Base-by-base conservation (phyloP, 2,113 vertebrate species). In the Pogona vitticeps region DNA sequence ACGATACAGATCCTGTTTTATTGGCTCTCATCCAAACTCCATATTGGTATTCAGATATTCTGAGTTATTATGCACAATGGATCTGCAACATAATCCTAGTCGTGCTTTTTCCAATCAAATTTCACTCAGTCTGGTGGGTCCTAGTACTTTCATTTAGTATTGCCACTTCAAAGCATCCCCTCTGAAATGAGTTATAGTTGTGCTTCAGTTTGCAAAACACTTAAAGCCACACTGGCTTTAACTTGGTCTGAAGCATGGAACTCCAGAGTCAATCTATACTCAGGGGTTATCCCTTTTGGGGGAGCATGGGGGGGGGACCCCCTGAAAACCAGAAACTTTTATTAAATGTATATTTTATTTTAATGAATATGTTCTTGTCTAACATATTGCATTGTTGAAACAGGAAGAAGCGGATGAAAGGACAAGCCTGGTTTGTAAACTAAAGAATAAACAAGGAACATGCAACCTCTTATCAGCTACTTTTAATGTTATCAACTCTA, bases 401-500 rank as follows among this genome's bases (percentile, higher is more conserved):
- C 52, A 97, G 96, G 90, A 89, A 52, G 93, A 93, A 86, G 84
- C 85, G 58, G 94, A 96, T 91, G 98, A 98, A 94, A 95, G 91
- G 86, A 93, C 86, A 89, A 76, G 81, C 6, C 95, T 99, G 2
- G 82, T 98, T 92, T 91, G 84, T 75, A 86, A 96, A 17, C 85
- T 89, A 23, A 95, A 88, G 78, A 88, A 85, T 42, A 86, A 91
- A 40, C 88, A 78, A 91, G 90, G 95, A 88, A 97, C 92, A 42
- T 91, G 95, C 86, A 96, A 95, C 70, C 90, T 96, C 67, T 95
- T 95, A 63, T 96, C 97, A 80, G 98, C 98, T 26, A 96, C 96
- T 42, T 99, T 99, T 95, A 99, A 99, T 93, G 96, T 99, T 84
- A 97, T 98, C 91, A 99, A 99, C 92, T 99, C 98, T 52, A 98